A percentile compares a stretch with the other conserved stretches of the same genome.
Evolutionary conservation across 2,888 invertebrate species (phyloP).

Genomic region (Leucoma salicis): DNA sequence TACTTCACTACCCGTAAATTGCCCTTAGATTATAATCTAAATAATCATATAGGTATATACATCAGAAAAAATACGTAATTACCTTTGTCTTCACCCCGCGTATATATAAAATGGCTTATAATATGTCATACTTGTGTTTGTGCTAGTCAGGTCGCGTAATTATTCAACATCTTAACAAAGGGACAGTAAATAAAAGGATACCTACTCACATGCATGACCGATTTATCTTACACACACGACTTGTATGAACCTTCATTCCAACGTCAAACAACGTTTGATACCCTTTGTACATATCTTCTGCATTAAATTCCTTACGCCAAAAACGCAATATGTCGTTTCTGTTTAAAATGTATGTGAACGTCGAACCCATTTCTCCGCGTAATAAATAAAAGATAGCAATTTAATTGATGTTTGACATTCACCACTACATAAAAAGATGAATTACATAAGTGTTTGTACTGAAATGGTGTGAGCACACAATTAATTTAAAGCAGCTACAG

Average conservation of each 20-base stretch:
- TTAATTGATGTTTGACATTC: constrained; percentile 7
- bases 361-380: constrained; percentile 9
- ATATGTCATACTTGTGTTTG: constrained; percentile 5
- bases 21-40: too few species aligned
- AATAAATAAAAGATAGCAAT: constrained; percentile 7
- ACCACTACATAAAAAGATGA: too few species aligned
- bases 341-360: constrained; percentile 11
- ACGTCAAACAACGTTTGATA: constrained; percentile 18
- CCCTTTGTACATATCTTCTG: constrained; percentile 5
- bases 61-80: too few species aligned
- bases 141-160: constrained; percentile 6
- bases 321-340: constrained; percentile 12
- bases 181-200: constrained; percentile 16
- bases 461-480: too few species aligned
- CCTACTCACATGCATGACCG: constrained; percentile 21
- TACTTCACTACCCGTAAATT: too few species aligned
- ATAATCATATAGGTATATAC: too few species aligned
- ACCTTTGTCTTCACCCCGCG: too few species aligned
- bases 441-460: too few species aligned
- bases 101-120: too few species aligned
- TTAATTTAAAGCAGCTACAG: too few species aligned
- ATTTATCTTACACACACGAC: constrained; percentile 20
- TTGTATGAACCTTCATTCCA: constrained; percentile 12
- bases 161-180: constrained; percentile 15
- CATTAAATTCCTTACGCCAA: constrained; percentile 12